Evolutionary conservation across 2,113 vertebrate genomes (phyloP).

Genomic region (Cryptomyrus ogoouensis): DNA sequence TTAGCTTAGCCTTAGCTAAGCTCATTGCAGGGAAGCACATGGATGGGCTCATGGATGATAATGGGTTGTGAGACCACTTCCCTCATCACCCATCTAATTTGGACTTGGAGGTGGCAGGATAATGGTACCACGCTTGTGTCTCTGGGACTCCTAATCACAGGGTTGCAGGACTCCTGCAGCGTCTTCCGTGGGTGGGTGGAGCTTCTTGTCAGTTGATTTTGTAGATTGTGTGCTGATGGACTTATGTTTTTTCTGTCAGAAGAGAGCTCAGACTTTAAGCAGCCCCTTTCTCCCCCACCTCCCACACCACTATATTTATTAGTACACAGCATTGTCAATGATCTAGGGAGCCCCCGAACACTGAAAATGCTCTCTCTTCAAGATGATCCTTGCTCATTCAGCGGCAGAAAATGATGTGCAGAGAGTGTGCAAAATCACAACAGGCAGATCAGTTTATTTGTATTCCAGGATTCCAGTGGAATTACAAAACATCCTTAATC

Average conservation of each 20-base stretch:
- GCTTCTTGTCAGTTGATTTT: neutral
- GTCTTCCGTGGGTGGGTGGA: neutral
- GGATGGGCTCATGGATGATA: neutral
- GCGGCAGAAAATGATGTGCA: neutral
- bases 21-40: neutral
- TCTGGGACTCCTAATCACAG: slow-evolving; percentile 37
- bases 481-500: neutral
- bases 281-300: neutral
- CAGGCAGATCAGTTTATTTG: neutral
- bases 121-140: slow-evolving; percentile 28
- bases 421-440: neutral
- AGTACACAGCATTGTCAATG: neutral
- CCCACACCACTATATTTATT: neutral
- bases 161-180: slow-evolving; percentile 15
- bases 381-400: neutral
- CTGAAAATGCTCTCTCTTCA: neutral
- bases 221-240: neutral
- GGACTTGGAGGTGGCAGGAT: slow-evolving; percentile 29
- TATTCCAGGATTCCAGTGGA: neutral
- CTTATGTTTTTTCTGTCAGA: neutral
- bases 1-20: neutral
- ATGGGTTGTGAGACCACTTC: slow-evolving; percentile 12
- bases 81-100: neutral
- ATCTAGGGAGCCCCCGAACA: neutral
- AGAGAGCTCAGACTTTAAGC: neutral